Base-by-base conservation (phyloP, 2,888 invertebrate genomes). In the Willowsia nigromaculata region DNA sequence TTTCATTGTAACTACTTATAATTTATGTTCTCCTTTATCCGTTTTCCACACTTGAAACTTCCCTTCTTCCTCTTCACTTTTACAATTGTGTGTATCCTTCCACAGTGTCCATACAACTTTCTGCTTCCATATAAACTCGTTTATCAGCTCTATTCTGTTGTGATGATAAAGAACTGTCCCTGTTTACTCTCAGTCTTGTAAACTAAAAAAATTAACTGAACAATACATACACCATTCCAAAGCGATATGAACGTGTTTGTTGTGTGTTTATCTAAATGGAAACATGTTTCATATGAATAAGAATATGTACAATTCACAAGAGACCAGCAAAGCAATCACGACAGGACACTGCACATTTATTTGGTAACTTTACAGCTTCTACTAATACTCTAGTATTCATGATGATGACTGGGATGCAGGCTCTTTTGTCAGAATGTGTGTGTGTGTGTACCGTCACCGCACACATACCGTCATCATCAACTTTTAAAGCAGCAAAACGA, bases 291-390 rank as follows among this genome's bases (percentile, higher is more conserved):
- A 50, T 50, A 47, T 71, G 15, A 82, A 50, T 50, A 47, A 53
- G 15, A 82, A 59, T 76, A 40, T 50, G 74, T 33, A 84, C 85
- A 76, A 74, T 53, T 78, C 83, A 56, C 50, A 65, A 37, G 43
- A 83, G 59, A 47, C 83, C 78, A 78, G 78, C 78, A 37, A 71
- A 78, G 76, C 84, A 85, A 85, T 78, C 85, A 78, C 78, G 76
- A 25, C 85, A 85, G 85, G 85, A 85, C 85, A 85, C 65, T 78
- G 76, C 85, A n/a, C n/a, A 78, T 76, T 85, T 85, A 59, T 81
- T 81, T 81, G 62, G 50, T 78, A 76, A 85, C 50, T 71, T 84
- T 56, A 84, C 71, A 50, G 15, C 11, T 65, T 71, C 82, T 18
- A 22, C 65, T 65, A n/a, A 30, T 13, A 43, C 50, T 33, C 13